These are phyloP conservation scores for Pan paniscus DNA, from an alignment of 2,113 vertebrate species.

Conservation along the genomic window DNA sequence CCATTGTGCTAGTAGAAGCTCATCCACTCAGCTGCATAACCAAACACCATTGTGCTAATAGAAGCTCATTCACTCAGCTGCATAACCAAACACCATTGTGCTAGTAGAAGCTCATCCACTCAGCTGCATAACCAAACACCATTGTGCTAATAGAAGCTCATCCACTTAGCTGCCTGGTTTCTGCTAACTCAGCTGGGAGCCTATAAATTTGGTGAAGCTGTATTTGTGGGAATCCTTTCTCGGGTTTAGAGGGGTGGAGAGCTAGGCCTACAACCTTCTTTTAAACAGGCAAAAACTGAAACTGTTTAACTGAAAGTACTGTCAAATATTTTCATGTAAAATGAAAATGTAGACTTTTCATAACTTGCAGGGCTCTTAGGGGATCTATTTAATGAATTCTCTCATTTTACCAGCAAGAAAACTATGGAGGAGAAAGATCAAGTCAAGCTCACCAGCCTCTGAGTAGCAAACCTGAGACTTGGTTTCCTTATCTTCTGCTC, in stretches of 20 bases:
- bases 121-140: not conserved
- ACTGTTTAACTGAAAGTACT: not conserved
- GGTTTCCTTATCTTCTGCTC: not conserved
- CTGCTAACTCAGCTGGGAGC: not conserved
- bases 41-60: not conserved
- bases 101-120: not conserved
- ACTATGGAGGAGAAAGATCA: not conserved
- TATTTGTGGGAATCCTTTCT: not conserved
- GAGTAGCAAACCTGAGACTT: not conserved
- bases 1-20: not conserved
- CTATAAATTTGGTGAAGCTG: not conserved
- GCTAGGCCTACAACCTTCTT: not conserved
- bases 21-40: not conserved
- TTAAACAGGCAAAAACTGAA: constrained; percentile 15
- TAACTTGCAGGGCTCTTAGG: not conserved
- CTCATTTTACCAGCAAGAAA: constrained; percentile 36
- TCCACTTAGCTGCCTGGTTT: not conserved
- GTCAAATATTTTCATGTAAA: not conserved
- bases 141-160: not conserved
- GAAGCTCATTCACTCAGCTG: constrained; percentile 20
- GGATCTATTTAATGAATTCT: not conserved
- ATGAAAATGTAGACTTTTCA: not conserved
- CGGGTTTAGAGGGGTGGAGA: not conserved
- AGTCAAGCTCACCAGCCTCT: not conserved
- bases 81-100: not conserved